Conservation (phyloP, 2,888 invertebrate species). For the Platerodrilus igneus region DNA sequence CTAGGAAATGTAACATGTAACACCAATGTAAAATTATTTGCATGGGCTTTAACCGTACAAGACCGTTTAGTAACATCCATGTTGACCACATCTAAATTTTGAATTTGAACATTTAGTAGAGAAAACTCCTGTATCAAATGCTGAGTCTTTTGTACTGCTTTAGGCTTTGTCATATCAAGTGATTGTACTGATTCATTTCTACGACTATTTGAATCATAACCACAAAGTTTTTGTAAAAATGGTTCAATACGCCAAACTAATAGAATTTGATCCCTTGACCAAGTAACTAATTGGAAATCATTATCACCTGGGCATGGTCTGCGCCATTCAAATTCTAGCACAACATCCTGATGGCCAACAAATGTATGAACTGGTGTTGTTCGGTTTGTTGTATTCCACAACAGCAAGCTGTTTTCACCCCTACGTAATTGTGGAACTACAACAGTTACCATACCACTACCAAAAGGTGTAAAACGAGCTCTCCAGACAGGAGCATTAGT, state of each 20-base stretch:
- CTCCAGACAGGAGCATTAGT: slow-evolving; percentile 89
- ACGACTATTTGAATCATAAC: slow-evolving; percentile 58
- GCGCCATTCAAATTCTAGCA: slow-evolving; percentile 93
- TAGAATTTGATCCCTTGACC: slow-evolving; percentile 91
- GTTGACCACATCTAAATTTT: slow-evolving; percentile 60
- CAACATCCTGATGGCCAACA: slow-evolving; percentile 91
- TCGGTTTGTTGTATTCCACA: slow-evolving; percentile 71
- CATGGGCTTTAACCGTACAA: slow-evolving; percentile 56
- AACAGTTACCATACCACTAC: slow-evolving; percentile 85
- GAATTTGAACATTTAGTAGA: slow-evolving; percentile 68
- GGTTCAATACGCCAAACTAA: slow-evolving; percentile 88
- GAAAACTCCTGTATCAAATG: slow-evolving; percentile 73
- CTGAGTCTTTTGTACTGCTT: slow-evolving; percentile 50
- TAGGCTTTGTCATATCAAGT: slow-evolving; percentile 14
- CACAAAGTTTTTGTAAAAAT: slow-evolving; percentile 75
- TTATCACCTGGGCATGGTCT: slow-evolving; percentile 56
- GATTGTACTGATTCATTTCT: slow-evolving; percentile 15
- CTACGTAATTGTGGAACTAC: slow-evolving; percentile 87
- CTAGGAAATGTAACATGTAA: slow-evolving; percentile 57
- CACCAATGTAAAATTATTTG: slow-evolving; percentile 40
- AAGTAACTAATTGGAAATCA: slow-evolving; percentile 85
- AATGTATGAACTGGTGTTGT: slow-evolving; percentile 81
- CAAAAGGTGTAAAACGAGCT: slow-evolving; percentile 81
- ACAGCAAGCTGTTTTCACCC: slow-evolving; percentile 76
- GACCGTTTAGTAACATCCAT: slow-evolving; percentile 52